phyloP scores from a whole-genome alignment of 2,888 invertebrate species.

The Cosmia trapezina region DNA sequence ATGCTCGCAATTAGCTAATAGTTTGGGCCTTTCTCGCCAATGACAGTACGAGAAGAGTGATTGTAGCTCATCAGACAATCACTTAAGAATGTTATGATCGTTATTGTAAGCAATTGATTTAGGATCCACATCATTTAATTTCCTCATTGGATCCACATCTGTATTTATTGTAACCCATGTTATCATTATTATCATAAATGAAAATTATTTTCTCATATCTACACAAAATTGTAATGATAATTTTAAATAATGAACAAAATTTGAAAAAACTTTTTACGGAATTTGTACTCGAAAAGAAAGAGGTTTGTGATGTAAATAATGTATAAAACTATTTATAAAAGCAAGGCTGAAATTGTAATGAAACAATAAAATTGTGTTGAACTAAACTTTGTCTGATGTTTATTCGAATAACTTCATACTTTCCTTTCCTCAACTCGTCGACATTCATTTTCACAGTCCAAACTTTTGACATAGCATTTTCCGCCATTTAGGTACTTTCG shows the following conservation, averaged over 20 bases:
- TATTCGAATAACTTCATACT: constrained; percentile 31
- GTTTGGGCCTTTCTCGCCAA: constrained; percentile 92
- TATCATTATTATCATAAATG: constrained; percentile 74
- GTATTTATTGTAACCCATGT: constrained; percentile 74
- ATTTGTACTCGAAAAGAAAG: constrained; percentile 85
- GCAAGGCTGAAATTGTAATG: constrained; percentile 90
- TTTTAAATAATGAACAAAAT: constrained; percentile 69
- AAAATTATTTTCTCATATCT: constrained; percentile 82
- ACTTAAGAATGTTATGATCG: constrained; percentile 89
- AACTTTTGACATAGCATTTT: constrained; percentile 24
- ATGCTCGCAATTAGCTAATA: constrained; percentile 93
- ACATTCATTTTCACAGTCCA: constrained; percentile 6
- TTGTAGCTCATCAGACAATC: constrained; percentile 86
- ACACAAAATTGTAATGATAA: constrained; percentile 71
- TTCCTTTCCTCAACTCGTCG: neutral
- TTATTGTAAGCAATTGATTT: constrained; percentile 78
- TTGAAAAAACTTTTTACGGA: constrained; percentile 84
- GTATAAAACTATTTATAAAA: constrained; percentile 88
- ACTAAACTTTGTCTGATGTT: constrained; percentile 69
- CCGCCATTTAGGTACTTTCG: constrained; percentile 16
- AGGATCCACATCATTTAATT: constrained; percentile 70
- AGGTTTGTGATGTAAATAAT: constrained; percentile 87
- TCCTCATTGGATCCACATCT: constrained; percentile 71
- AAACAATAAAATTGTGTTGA: constrained; percentile 90
- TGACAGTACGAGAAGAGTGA: constrained; percentile 89